These are phyloP conservation scores for Hoplostethus atlanticus DNA, from an alignment of 2,797 vertebrate species.

Conservation along the genomic window DNA sequence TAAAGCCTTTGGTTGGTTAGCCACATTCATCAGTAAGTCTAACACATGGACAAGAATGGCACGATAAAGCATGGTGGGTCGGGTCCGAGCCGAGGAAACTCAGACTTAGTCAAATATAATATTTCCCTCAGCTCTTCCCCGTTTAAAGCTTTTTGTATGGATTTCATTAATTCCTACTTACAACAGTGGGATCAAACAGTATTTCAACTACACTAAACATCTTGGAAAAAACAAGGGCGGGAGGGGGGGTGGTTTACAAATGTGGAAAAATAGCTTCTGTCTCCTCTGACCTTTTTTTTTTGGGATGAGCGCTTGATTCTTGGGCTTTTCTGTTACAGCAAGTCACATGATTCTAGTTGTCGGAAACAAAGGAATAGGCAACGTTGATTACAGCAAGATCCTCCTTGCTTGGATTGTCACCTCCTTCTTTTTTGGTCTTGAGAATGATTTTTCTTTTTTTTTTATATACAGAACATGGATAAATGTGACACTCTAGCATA, in stretches of 20 bases:
- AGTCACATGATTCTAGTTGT: constrained; percentile 71
- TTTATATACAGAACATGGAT: constrained; percentile 79
- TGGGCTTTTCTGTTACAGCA: constrained; percentile 66
- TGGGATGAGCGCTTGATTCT: constrained; percentile 71
- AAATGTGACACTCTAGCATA: constrained; percentile 73
- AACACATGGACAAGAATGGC: constrained; percentile 86
- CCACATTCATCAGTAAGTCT: constrained; percentile 86
- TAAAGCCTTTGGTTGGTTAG: constrained; percentile 89
- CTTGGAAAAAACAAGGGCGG: constrained; percentile 62
- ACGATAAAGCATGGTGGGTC: constrained; percentile 82
- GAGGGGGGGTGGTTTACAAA: constrained; percentile 79
- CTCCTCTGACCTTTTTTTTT: constrained; percentile 74
- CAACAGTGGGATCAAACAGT: constrained; percentile 84
- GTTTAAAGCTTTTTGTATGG: constrained; percentile 83
- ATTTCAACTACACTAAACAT: constrained; percentile 84
- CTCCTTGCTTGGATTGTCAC: constrained; percentile 88
- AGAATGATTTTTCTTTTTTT: constrained; percentile 71
- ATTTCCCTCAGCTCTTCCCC: constrained; percentile 71
- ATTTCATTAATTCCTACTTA: constrained; percentile 82
- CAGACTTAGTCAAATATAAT: constrained; percentile 73
- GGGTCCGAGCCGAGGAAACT: constrained; percentile 73
- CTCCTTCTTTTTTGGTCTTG: constrained; percentile 84
- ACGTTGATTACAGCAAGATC: constrained; percentile 88
- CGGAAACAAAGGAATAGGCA: constrained; percentile 83
- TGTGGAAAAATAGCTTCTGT: constrained; percentile 85